These are phyloP conservation scores for Orchesella cincta DNA, from an alignment of 1,140 invertebrate species.

Conservation along the genomic window DNA sequence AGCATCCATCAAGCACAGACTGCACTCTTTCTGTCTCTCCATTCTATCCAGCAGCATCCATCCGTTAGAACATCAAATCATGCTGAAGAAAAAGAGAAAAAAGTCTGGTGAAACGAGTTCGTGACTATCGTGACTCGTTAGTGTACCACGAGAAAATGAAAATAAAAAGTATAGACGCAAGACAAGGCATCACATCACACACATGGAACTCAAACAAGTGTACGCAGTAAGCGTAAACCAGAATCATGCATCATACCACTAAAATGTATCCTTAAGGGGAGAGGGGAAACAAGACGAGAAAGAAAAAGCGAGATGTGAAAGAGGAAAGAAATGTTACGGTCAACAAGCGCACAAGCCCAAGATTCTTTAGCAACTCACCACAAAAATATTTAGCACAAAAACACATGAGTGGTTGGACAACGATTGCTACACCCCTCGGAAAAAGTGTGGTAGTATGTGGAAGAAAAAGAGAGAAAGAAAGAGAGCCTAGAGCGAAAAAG, in stretches of 20 bases:
- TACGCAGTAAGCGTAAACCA: background rate
- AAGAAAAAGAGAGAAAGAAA: background rate
- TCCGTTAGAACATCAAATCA: background rate
- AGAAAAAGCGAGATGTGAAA: background rate
- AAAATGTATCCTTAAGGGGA: too few relatives aligned
- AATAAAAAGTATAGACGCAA: too few relatives aligned
- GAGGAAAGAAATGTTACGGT: background rate
- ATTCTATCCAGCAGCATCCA: background rate
- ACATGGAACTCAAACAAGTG: background rate
- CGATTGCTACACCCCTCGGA: background rate
- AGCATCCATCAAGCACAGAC: background rate
- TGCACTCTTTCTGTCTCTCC: too few relatives aligned
- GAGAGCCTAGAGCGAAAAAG: background rate
- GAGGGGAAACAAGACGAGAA: too few relatives aligned
- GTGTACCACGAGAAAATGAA: background rate
- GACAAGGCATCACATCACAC: background rate
- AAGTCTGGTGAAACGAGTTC: conserved; percentile 27
- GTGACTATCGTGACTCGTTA: conserved; percentile 28
- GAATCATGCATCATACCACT: background rate
- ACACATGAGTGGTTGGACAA: background rate
- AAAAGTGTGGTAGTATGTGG: background rate
- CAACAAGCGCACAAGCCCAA: background rate
- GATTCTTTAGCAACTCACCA: background rate
- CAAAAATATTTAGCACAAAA: background rate
- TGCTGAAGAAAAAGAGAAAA: background rate